Percentiles rank a stretch among this genome's conserved stretches.
Conservation (phyloP, 2,888 invertebrate genomes). For the Yponomeuta malinellus region DNA sequence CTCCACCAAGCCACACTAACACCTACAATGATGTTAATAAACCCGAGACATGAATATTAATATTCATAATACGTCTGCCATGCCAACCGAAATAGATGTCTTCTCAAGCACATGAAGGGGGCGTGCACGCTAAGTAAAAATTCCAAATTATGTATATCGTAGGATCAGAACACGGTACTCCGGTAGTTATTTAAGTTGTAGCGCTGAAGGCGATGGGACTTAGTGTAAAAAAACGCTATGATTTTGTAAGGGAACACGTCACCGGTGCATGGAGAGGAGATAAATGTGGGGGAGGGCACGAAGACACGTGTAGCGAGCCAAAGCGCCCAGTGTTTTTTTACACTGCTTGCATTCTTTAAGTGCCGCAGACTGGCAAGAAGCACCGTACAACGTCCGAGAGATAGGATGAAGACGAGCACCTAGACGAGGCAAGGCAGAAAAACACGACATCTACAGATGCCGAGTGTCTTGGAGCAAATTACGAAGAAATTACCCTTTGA, state of each 20-base stretch:
- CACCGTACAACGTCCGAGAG: neutral
- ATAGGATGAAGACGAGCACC: neutral
- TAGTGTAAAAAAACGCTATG: constrained; percentile 19
- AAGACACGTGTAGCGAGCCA: constrained; percentile 38
- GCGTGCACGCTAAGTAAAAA: neutral
- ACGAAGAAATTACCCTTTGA: neutral
- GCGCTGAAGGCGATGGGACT: neutral
- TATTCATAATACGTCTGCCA: constrained; percentile 42
- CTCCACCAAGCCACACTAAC: constrained; percentile 44
- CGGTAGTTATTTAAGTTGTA: neutral
- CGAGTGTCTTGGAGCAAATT: neutral
- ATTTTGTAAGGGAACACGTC: constrained; percentile 25
- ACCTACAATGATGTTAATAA: constrained; percentile 50
- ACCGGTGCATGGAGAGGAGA: constrained; percentile 26
- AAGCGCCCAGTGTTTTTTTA: constrained; percentile 42
- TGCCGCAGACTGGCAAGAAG: constrained; percentile 4
- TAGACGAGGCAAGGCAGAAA: constrained; percentile 5
- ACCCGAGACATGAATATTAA: constrained; percentile 53
- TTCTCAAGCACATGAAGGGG: neutral
- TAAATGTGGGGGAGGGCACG: constrained; percentile 34
- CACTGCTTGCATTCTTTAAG: constrained; percentile 18
- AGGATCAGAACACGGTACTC: no score
- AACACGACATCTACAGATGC: constrained; percentile 6
- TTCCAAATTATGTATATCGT: neutral
- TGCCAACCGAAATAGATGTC: constrained; percentile 4